Percentiles rank a stretch among this genome's conserved stretches.
phyloP scores from a whole-genome alignment of 2,113 vertebrate species.

The Chauna torquata region DNA sequence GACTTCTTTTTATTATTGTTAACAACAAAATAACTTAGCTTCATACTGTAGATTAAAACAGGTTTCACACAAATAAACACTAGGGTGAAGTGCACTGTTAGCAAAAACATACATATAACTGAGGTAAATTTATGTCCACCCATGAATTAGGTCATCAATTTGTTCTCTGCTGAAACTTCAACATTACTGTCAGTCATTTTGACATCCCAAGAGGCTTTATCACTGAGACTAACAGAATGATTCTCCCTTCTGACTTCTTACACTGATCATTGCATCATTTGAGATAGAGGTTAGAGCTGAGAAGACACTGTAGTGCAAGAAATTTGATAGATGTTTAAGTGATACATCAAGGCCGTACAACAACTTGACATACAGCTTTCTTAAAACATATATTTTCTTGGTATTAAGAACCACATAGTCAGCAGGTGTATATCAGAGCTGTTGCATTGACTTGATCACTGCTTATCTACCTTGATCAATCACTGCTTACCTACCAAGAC shows the following conservation, averaged over 20 bases:
- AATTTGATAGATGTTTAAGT: neutral
- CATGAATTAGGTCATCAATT: neutral
- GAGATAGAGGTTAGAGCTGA: neutral
- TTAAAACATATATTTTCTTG: neutral
- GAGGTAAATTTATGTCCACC: neutral
- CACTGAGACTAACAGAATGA: neutral
- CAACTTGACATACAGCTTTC: neutral
- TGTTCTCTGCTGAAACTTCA: neutral
- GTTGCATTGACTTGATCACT: neutral
- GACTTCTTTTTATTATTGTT: neutral
- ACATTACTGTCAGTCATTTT: neutral
- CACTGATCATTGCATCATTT: rapidly evolving
- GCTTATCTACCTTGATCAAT: rapidly evolving
- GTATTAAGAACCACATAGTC: neutral
- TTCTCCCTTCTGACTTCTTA: neutral
- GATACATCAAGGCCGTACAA: neutral
- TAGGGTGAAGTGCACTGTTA: neutral
- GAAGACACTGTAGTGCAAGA: neutral
- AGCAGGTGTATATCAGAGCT: neutral
- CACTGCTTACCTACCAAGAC: neutral
- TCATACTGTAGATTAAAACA: neutral
- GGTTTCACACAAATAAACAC: neutral
- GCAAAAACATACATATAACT: neutral
- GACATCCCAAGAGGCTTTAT: neutral
- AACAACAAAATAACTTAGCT: neutral